Conservation (phyloP, 2,888 invertebrate species). For the Vannuccia rotundouncinata region DNA sequence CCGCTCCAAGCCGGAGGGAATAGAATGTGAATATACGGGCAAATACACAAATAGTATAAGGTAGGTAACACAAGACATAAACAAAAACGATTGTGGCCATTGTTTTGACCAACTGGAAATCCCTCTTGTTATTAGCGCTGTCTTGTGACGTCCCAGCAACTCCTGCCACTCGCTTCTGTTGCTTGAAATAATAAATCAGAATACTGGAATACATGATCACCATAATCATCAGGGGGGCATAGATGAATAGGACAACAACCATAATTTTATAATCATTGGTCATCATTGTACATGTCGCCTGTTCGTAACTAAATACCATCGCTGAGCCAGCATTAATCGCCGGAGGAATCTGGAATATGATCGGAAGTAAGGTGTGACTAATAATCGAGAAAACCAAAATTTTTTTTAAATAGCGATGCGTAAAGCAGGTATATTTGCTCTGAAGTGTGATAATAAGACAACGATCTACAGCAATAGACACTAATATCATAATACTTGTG, state of each 20-base stretch:
- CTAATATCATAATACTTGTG: background rate
- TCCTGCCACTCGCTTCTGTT: background rate
- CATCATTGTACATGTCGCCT: background rate
- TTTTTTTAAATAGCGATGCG: background rate
- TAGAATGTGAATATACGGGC: too few species aligned
- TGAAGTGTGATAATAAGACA: background rate
- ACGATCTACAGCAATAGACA: background rate
- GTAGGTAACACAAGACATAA: too few species aligned
- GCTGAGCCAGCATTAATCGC: background rate
- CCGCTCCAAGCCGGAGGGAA: too few species aligned
- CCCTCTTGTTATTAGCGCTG: background rate
- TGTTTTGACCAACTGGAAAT: background rate
- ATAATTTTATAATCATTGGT: background rate
- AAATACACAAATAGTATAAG: too few species aligned
- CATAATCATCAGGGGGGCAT: background rate
- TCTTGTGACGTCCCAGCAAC: background rate
- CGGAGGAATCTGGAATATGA: background rate
- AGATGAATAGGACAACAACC: background rate
- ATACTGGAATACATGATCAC: background rate
- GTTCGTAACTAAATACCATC: background rate
- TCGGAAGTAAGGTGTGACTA: background rate
- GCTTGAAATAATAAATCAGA: background rate
- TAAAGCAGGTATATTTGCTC: background rate
- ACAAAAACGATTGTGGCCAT: conserved; percentile 7
- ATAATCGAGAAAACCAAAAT: background rate